Percentiles rank a stretch among this genome's conserved stretches.
These are phyloP conservation scores for Pachyramphus minor DNA, from an alignment of 2,113 vertebrate genomes.

Conservation along the genomic window DNA sequence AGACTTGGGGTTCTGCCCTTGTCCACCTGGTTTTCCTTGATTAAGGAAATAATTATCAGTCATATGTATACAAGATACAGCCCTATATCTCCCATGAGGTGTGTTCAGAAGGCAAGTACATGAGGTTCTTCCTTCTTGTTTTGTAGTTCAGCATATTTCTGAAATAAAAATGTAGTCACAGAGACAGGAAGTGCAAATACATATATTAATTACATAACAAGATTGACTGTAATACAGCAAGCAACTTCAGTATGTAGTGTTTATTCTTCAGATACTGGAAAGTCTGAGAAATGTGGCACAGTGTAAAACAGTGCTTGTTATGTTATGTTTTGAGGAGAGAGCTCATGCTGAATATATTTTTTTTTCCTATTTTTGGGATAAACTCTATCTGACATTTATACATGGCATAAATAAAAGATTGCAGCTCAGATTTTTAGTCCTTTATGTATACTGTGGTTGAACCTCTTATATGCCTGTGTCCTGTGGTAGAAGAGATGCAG, in stretches of 20 bases:
- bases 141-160: background rate
- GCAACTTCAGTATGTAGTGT: background rate
- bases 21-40: background rate
- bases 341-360: background rate
- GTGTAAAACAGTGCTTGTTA: background rate
- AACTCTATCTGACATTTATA: background rate
- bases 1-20: background rate
- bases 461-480: background rate
- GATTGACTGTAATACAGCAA: background rate
- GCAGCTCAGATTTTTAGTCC: background rate
- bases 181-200: background rate
- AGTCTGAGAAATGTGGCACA: background rate
- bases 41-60: background rate
- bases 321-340: background rate
- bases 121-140: background rate
- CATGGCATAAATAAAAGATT: background rate
- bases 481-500: background rate
- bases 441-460: background rate
- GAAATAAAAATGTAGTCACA: background rate
- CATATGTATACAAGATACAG: background rate
- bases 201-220: background rate
- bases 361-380: background rate
- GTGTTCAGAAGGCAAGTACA: background rate
- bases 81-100: background rate
- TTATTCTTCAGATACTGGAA: background rate